Percentiles rank a stretch among this genome's conserved stretches.
These are phyloP conservation scores for Scaptomyza cyrtandrae DNA, from an alignment of 2,888 invertebrate species.

Conservation along the genomic window DNA sequence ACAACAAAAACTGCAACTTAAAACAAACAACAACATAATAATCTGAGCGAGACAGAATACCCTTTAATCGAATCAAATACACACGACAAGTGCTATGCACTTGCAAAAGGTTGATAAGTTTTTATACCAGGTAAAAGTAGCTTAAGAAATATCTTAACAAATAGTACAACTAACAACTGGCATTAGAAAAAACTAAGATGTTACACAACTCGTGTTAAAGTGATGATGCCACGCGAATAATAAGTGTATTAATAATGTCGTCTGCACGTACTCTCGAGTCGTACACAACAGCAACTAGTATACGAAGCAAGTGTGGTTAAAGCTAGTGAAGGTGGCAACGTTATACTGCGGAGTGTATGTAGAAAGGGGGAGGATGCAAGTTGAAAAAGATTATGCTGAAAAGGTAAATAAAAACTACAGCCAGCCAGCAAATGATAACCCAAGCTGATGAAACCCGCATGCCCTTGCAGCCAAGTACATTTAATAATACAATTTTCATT, in stretches of 20 bases:
- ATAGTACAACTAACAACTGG: no score
- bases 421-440: constrained; percentile 48
- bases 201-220: not conserved
- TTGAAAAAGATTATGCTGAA: constrained; percentile 62
- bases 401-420: constrained; percentile 62
- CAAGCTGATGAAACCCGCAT: constrained; percentile 45
- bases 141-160: no score
- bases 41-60: constrained; percentile 2
- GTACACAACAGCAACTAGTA: not conserved
- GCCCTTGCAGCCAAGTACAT: constrained; percentile 40
- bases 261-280: constrained; percentile 61
- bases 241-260: constrained; percentile 18
- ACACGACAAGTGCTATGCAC: not conserved
- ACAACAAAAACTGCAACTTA: not conserved
- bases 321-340: not conserved
- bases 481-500: constrained; percentile 43
- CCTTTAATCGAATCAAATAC: not conserved
- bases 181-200: not conserved
- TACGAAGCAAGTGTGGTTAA: constrained; percentile 1
- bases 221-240: no score
- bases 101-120: not conserved
- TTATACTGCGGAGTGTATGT: no score
- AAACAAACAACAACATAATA: constrained; percentile 16
- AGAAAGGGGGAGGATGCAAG: no score
- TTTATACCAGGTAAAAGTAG: no score